A percentile compares a stretch with the other conserved stretches of the same genome.
Conservation (phyloP, 1,140 invertebrate genomes). For the Fopius arisanus region DNA sequence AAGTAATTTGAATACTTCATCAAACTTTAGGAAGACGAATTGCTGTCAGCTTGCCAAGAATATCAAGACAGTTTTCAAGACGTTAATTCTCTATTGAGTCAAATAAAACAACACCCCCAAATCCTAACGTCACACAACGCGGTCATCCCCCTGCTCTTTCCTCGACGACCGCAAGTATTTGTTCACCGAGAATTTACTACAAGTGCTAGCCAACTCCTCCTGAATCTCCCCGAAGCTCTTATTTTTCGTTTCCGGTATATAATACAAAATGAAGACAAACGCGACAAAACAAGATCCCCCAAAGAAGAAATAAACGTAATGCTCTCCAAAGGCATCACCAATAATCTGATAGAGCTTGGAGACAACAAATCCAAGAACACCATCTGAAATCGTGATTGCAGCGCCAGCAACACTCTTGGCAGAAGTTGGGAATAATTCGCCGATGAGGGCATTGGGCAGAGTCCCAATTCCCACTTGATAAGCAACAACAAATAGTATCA, state of each 20-base stretch:
- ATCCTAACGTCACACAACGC: background rate
- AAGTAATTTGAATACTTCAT: background rate
- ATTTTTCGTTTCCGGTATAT: slow-evolving; percentile 63
- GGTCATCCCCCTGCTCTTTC: background rate
- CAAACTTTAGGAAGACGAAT: background rate
- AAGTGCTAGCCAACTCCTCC: slow-evolving; percentile 30
- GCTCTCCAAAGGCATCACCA: slow-evolving; percentile 68
- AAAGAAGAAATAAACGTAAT: slow-evolving; percentile 81
- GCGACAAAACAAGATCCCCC: slow-evolving; percentile 66
- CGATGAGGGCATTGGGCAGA: slow-evolving; percentile 77
- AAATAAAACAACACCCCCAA: no score
- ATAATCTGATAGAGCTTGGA: slow-evolving; percentile 79
- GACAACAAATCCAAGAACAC: slow-evolving; percentile 78
- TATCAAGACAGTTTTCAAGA: background rate
- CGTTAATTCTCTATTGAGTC: background rate
- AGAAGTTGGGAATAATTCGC: slow-evolving; percentile 79
- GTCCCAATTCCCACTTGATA: slow-evolving; percentile 80
- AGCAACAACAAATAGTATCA: slow-evolving; percentile 75
- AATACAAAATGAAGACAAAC: slow-evolving; percentile 53
- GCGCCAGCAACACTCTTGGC: slow-evolving; percentile 77
- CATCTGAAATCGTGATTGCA: slow-evolving; percentile 71
- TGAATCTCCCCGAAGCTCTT: slow-evolving; percentile 62
- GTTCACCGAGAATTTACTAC: background rate
- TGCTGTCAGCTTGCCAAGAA: background rate
- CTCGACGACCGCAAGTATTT: background rate